Conservation (phyloP, 2,888 invertebrate genomes). For the Trachelus stipa region DNA sequence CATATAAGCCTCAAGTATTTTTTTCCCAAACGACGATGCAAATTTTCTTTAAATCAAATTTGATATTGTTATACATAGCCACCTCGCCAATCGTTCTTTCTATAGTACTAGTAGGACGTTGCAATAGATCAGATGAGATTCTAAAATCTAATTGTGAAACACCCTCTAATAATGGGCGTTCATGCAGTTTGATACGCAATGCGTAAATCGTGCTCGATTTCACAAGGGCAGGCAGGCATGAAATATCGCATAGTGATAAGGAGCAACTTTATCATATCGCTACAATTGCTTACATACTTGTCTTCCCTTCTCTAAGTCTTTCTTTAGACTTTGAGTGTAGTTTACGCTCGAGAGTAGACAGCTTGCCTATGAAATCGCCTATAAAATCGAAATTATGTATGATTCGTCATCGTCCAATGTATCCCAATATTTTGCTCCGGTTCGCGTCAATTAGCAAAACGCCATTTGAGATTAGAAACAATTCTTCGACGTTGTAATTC, state of each 20-base stretch:
- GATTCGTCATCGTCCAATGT: background rate
- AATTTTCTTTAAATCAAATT: background rate
- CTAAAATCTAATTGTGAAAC: background rate
- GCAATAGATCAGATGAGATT: background rate
- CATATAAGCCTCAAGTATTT: background rate
- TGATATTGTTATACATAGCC: background rate
- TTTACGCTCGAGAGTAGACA: constrained; percentile 61
- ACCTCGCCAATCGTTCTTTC: background rate
- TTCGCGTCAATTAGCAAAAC: background rate
- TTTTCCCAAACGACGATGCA: background rate
- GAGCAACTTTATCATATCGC: constrained; percentile 11
- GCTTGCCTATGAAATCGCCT: constrained; percentile 60
- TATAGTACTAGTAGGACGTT: background rate
- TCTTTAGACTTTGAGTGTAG: constrained; percentile 58
- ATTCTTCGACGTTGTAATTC: background rate
- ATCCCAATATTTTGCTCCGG: background rate
- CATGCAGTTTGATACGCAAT: background rate
- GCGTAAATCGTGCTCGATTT: background rate
- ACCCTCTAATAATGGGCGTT: background rate
- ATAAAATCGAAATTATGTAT: constrained; percentile 50
- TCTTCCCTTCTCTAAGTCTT: constrained; percentile 56
- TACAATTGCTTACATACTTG: constrained; percentile 55
- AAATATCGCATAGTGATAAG: background rate
- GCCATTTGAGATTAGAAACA: background rate
- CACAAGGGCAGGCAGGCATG: constrained; percentile 1